Evolutionary conservation across 2,888 invertebrate species (phyloP).

Genomic region (Cataglyphis cursor): DNA sequence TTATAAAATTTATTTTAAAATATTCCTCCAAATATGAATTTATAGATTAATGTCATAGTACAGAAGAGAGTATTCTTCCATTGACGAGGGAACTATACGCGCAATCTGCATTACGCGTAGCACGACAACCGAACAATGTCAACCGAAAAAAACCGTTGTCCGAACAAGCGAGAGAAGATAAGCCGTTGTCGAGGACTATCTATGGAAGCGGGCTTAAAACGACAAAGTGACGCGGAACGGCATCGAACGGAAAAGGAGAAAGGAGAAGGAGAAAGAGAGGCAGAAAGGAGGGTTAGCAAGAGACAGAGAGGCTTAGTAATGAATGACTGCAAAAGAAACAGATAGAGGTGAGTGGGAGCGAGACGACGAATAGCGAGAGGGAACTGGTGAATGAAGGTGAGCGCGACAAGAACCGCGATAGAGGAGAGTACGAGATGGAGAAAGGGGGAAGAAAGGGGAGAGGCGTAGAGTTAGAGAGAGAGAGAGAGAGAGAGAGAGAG

Average conservation of each 20-base stretch:
- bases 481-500: slow-evolving; percentile 37
- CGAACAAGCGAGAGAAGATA: slow-evolving; percentile 45
- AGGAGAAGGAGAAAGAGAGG: slow-evolving; percentile 46
- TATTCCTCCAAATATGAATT: neutral
- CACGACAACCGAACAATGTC: slow-evolving; percentile 34
- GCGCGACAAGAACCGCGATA: slow-evolving; percentile 26
- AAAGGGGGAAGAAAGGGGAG: slow-evolving; percentile 18
- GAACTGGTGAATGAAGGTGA: slow-evolving; percentile 61
- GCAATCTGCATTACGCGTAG: neutral
- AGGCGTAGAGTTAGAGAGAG: slow-evolving; percentile 27
- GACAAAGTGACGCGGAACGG: slow-evolving; percentile 49
- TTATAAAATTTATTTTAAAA: neutral
- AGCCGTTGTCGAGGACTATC: slow-evolving; percentile 43
- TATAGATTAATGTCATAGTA: neutral
- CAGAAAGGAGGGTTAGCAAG: neutral
- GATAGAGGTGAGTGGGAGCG: slow-evolving; percentile 63
- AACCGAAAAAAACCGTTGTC: slow-evolving; percentile 49
- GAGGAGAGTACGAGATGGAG: slow-evolving; percentile 21
- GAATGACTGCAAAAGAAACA: slow-evolving; percentile 77
- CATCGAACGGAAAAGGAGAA: slow-evolving; percentile 76
- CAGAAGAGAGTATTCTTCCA: neutral
- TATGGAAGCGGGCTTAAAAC: slow-evolving; percentile 50
- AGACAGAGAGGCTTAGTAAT: slow-evolving; percentile 66
- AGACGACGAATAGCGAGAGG: slow-evolving; percentile 55
- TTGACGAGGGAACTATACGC: neutral